Evolutionary conservation across 2,888 invertebrate species (phyloP).

Genomic region (Sphaerophoria taeniata): DNA sequence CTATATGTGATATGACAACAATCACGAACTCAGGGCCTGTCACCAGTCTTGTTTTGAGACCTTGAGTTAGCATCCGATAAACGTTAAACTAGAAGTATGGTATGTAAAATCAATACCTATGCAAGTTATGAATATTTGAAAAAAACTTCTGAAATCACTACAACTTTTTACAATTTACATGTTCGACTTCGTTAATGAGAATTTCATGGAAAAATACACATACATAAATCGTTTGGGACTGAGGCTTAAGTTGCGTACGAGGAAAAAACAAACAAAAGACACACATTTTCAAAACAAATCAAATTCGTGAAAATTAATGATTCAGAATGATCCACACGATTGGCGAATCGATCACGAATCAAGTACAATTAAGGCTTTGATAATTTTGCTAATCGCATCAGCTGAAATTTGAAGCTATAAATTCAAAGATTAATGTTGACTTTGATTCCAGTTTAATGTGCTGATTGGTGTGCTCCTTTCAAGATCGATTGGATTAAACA

Average conservation of each 20-base stretch:
- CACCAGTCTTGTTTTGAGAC: slow-evolving; percentile 65
- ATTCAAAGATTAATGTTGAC: slow-evolving; percentile 72
- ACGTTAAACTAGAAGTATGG: slow-evolving; percentile 49
- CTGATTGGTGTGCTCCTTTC: slow-evolving; percentile 31
- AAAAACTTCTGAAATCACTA: too few species aligned
- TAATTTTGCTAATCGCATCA: neutral
- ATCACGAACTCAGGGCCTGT: slow-evolving; percentile 63
- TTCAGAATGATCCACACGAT: slow-evolving; percentile 70
- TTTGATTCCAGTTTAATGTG: slow-evolving; percentile 74
- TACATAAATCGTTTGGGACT: too few species aligned
- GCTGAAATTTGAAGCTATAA: slow-evolving; percentile 56
- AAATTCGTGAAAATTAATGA: slow-evolving; percentile 58
- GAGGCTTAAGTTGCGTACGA: too few species aligned
- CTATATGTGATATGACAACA: slow-evolving; percentile 70
- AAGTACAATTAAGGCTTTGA: slow-evolving; percentile 48
- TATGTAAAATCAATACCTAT: slow-evolving; percentile 50
- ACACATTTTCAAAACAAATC: too few species aligned
- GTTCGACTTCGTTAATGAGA: too few species aligned
- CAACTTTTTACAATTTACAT: too few species aligned
- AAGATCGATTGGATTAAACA: slow-evolving; percentile 63
- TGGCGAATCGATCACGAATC: slow-evolving; percentile 60
- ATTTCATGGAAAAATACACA: too few species aligned
- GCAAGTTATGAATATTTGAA: slow-evolving; percentile 39
- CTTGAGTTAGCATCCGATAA: slow-evolving; percentile 59
- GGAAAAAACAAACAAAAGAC: too few species aligned